Evolutionary conservation across 2,888 invertebrate species (phyloP), one percentile per base, ranked within the genome.

Genomic region (Ichneumoninae sp.): DNA sequence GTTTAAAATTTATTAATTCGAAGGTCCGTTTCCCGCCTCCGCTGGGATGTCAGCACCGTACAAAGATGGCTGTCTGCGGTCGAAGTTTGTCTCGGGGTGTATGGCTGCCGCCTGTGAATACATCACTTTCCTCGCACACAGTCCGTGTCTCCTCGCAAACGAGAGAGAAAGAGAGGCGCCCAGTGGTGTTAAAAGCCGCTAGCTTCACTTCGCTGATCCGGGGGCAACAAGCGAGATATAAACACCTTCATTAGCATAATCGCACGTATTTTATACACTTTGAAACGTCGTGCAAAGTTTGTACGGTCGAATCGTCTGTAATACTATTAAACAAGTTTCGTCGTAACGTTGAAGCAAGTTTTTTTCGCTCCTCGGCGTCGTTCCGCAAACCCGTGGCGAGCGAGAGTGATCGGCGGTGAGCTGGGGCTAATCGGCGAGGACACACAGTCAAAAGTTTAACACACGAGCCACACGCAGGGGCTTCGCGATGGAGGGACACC

Each of bases 181-280:
- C 66, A 57, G 79, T 54, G 65, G 30, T 60, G 60, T 40, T 47
- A 70, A 76, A 79, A 75, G 70, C 81, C 70, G 85, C 85, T 82
- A 85, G 70, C 82, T 85, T 85, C 82, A 85, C 85, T 85, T 52
- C 71, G 78, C 50, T 85, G 57, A 71, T 82, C 75, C 75, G 77
- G 77, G 83, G 73, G 73, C 83, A 81, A 81, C 83, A 83, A 83
- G 83, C 50, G 47, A 76, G 78, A 82, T 71, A 85, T 60, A 85
- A 85, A 85, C 85, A 85, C 70, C 71, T 70, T 85, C 71, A 71
- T 79, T 71, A 79, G 50, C 70, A 66, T 79, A 81, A 75, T 75
- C 30, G 47, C 60, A 70, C 78, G 69, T 74, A 52, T 80, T 44
- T 75, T 60, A 73, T 77, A 52, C 44, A 76, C 54, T 76, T 65